A percentile compares a stretch with the other conserved stretches of the same genome.
Evolutionary conservation across 1,140 invertebrate genomes (phyloP).

Genomic region (Rhynchophorus ferrugineus): DNA sequence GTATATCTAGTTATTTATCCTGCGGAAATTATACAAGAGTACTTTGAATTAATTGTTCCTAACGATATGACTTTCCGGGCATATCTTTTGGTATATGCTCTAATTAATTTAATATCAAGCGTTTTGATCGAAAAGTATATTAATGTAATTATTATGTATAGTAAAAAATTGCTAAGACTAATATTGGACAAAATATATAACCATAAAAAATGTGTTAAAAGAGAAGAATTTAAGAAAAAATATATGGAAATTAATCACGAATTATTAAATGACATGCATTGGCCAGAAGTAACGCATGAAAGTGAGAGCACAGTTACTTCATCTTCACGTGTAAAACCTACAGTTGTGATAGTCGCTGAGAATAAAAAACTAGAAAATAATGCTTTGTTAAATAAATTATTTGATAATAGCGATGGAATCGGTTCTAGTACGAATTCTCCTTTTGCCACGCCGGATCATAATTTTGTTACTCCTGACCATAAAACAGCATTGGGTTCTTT

Average conservation of each 20-base stretch:
- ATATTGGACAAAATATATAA: too few relatives aligned
- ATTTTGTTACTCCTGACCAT: conserved; percentile 5
- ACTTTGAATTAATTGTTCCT: conserved; percentile 62
- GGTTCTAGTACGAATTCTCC: conserved; percentile 5
- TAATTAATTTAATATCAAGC: conserved; percentile 53
- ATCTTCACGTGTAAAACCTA: too few relatives aligned
- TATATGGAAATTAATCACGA: conserved; percentile 56
- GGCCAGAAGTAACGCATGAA: conserved; percentile 49
- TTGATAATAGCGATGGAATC: conserved; percentile 13
- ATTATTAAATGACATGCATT: conserved; percentile 51
- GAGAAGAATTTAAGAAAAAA: conserved; percentile 53
- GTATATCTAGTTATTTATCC: conserved; percentile 66
- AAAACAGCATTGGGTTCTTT: background rate
- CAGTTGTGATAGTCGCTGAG: too few relatives aligned
- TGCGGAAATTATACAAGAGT: conserved; percentile 49
- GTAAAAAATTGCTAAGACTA: too few relatives aligned
- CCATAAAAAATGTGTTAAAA: too few relatives aligned
- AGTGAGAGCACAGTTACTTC: conserved; percentile 37
- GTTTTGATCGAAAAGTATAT: too few relatives aligned
- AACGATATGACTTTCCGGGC: conserved; percentile 54
- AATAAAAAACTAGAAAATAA: too few relatives aligned
- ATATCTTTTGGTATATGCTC: conserved; percentile 52
- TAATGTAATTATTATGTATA: too few relatives aligned
- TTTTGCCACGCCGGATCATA: conserved; percentile 14
- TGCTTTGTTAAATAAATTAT: conserved; percentile 41